Conservation (phyloP, 2,888 invertebrate genomes). For the Apoderus coryli region DNA sequence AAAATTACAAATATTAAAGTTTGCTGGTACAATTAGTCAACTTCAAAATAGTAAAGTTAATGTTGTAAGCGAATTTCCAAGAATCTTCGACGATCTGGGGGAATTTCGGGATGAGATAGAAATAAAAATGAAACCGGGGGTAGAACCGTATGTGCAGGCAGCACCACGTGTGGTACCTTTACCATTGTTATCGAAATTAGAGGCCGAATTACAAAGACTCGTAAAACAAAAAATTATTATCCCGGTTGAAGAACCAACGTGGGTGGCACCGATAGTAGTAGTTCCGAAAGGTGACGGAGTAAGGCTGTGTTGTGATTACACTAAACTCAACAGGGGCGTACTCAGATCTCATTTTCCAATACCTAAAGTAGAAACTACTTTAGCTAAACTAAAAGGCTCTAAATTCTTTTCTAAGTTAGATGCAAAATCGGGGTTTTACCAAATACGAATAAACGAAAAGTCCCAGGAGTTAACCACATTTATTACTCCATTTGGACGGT, state of each 20-base stretch:
- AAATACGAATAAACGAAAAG: conserved; percentile 5
- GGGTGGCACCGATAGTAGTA: conserved; percentile 13
- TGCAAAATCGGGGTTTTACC: conserved; percentile 12
- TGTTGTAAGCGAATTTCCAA: too few relatives aligned
- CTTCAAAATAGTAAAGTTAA: too few relatives aligned
- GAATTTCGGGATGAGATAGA: conserved; percentile 6
- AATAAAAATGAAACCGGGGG: conserved; percentile 7
- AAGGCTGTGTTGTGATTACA: conserved; percentile 15
- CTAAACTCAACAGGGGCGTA: conserved; percentile 14
- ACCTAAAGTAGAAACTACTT: conserved; percentile 18
- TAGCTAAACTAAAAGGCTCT: conserved; percentile 17
- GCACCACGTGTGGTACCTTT: conserved; percentile 11
- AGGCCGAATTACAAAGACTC: conserved; percentile 10
- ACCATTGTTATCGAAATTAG: conserved; percentile 11
- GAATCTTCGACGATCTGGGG: conserved; percentile 3
- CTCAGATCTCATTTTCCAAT: conserved; percentile 17
- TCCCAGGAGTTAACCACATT: conserved; percentile 9
- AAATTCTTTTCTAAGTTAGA: conserved; percentile 19
- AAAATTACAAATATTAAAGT: conserved; percentile 4
- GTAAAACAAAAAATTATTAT: conserved; percentile 3
- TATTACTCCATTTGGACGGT: too few relatives aligned
- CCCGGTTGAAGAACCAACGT: conserved; percentile 12
- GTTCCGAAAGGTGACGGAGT: conserved; percentile 13
- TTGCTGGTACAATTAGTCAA: neutral
- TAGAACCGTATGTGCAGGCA: conserved; percentile 10